Percentiles rank a stretch among this genome's conserved stretches.
These are phyloP conservation scores for Saccopteryx leptura DNA, from an alignment of 2,113 vertebrate genomes.

Conservation along the genomic window DNA sequence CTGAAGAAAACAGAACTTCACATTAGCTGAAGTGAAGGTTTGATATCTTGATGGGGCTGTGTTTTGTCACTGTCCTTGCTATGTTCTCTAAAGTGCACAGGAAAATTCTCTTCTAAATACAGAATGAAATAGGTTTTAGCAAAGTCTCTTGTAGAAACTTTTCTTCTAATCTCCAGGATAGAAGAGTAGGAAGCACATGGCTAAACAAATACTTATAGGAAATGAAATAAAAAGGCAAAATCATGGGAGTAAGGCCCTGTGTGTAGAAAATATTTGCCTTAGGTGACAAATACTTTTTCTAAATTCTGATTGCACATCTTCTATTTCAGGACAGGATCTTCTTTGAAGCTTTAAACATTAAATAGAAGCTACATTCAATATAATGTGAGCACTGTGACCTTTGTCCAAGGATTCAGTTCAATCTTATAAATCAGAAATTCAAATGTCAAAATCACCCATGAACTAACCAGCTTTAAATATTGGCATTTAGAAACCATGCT, in stretches of 20 bases:
- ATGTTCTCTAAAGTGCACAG: not conserved
- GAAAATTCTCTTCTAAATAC: conserved; percentile 59
- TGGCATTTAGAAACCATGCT: conserved; percentile 63
- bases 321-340: conserved; percentile 56
- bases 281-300: conserved; percentile 34
- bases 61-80: conserved; percentile 65
- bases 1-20: conserved; percentile 47
- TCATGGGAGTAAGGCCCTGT: not conserved
- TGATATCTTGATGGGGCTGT: conserved; percentile 15
- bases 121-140: conserved; percentile 59
- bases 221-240: conserved; percentile 58
- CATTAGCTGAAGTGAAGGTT: not conserved
- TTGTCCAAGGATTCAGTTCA: conserved; percentile 68
- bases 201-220: conserved; percentile 37
- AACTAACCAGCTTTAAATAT: conserved; percentile 15
- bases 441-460: conserved; percentile 53
- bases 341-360: conserved; percentile 44
- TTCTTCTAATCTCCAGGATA: conserved; percentile 33
- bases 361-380: conserved; percentile 36
- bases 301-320: conserved; percentile 61
- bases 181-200: conserved; percentile 1
- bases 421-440: conserved; percentile 72
- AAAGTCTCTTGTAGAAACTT: conserved; percentile 49
- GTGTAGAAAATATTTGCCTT: conserved; percentile 25
- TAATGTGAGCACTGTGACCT: conserved; percentile 53